Evolutionary conservation across 2,888 invertebrate species (phyloP).

Genomic region (Melikaiella ostensackeni): DNA sequence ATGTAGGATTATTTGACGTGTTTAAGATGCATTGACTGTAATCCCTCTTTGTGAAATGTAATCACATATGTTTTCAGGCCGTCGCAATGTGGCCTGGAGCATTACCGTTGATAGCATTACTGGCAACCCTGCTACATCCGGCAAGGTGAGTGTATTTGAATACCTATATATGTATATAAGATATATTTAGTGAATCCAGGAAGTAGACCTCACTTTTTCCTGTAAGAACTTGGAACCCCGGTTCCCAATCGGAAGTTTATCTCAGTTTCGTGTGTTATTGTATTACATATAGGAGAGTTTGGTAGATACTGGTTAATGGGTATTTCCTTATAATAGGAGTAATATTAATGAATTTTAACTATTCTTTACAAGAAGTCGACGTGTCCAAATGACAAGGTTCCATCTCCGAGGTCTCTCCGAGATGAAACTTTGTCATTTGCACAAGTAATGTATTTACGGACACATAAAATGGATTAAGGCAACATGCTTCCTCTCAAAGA

Average conservation of each 20-base stretch:
- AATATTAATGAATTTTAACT: no score
- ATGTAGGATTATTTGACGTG: slow-evolving; percentile 24
- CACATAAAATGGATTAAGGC: neutral
- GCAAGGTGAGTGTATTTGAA: slow-evolving; percentile 68
- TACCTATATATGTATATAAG: slow-evolving; percentile 26
- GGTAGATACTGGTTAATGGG: no score
- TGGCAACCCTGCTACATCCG: slow-evolving; percentile 72
- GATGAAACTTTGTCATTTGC: no score
- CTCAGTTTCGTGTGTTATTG: no score
- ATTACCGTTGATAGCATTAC: slow-evolving; percentile 74
- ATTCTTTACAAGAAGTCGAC: no score
- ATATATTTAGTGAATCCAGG: neutral
- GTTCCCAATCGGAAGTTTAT: neutral
- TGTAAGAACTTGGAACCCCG: neutral
- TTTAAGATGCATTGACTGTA: slow-evolving; percentile 30
- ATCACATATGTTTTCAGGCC: slow-evolving; percentile 72
- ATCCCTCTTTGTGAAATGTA: slow-evolving; percentile 58
- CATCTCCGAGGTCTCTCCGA: no score
- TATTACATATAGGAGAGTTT: no score
- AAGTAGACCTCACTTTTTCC: neutral
- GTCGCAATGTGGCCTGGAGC: slow-evolving; percentile 77
- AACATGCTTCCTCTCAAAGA: slow-evolving; percentile 2
- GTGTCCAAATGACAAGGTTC: no score
- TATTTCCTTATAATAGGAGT: no score
- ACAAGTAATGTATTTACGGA: neutral